A percentile compares a stretch with the other conserved stretches of the same genome.
phyloP scores from a whole-genome alignment of 2,797 vertebrate genomes.

The Protonibea diacanthus region DNA sequence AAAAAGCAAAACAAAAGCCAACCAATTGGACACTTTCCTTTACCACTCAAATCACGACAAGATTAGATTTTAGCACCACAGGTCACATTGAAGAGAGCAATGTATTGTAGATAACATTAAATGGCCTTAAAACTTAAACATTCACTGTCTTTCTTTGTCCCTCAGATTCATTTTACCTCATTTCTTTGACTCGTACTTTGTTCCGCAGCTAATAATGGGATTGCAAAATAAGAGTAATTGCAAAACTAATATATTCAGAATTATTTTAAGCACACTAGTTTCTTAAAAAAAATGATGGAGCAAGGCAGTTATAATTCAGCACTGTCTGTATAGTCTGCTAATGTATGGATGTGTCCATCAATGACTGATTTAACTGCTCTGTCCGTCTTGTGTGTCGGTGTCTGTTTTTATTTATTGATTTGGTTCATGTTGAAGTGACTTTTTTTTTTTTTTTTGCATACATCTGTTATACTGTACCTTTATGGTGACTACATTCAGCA shows the following conservation, averaged over 20 bases:
- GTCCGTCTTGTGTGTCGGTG: slow-evolving; percentile 39
- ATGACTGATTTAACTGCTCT: slow-evolving; percentile 57
- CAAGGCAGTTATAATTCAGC: slow-evolving; percentile 16
- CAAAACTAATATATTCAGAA: slow-evolving; percentile 37
- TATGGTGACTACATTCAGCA: slow-evolving; percentile 54
- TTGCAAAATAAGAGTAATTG: slow-evolving; percentile 34
- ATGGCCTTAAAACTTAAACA: slow-evolving; percentile 73
- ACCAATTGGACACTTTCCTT: slow-evolving; percentile 25
- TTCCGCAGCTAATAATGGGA: slow-evolving; percentile 38
- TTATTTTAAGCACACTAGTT: slow-evolving; percentile 36
- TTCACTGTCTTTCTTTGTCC: slow-evolving; percentile 36
- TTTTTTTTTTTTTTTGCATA: slow-evolving; percentile 26
- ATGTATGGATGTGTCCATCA: slow-evolving; percentile 36
- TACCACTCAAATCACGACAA: slow-evolving; percentile 2
- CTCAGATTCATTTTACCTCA: slow-evolving; percentile 41
- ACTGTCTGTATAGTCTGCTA: slow-evolving; percentile 38
- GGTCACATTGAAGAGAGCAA: slow-evolving; percentile 26
- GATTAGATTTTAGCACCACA: slow-evolving; percentile 19
- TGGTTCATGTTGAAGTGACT: slow-evolving; percentile 55
- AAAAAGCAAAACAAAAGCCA: too few relatives aligned
- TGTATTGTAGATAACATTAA: slow-evolving; percentile 43
- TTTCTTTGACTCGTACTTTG: slow-evolving; percentile 13
- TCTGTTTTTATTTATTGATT: slow-evolving; percentile 75
- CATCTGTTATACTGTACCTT: slow-evolving; percentile 58
- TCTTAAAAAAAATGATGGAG: slow-evolving; percentile 18